These are phyloP conservation scores for Saxidomus purpurata DNA, from an alignment of 1,140 invertebrate genomes.

Conservation along the genomic window DNA sequence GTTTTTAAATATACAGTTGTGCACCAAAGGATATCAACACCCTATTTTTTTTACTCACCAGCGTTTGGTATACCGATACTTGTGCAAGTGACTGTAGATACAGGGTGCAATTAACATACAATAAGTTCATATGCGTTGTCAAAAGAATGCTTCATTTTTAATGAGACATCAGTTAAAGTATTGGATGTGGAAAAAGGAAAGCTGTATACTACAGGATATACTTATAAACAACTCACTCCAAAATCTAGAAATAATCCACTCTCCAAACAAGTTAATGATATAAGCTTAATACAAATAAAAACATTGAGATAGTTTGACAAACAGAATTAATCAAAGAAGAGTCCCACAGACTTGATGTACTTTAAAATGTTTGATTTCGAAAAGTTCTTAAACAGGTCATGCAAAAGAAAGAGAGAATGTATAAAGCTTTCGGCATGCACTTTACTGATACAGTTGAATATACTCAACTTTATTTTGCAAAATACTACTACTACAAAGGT, in stretches of 20 bases:
- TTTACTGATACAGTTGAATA: background rate
- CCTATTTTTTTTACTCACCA: background rate
- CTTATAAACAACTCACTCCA: too few relatives aligned
- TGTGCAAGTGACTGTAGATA: slow-evolving; percentile 30
- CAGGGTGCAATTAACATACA: background rate
- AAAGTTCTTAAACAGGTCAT: background rate
- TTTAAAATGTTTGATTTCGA: background rate
- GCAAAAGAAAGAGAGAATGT: background rate
- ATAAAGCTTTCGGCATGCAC: background rate
- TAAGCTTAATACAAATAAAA: background rate
- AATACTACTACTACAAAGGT: background rate
- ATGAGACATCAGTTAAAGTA: too few relatives aligned
- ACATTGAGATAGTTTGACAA: background rate
- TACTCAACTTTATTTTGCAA: background rate
- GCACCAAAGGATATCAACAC: background rate
- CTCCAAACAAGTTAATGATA: background rate
- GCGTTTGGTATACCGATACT: background rate
- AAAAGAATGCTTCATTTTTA: too few relatives aligned
- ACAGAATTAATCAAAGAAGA: background rate
- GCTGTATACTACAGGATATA: too few relatives aligned
- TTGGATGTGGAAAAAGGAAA: too few relatives aligned
- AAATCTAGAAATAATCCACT: background rate
- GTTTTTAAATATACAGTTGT: background rate
- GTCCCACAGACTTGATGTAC: too few relatives aligned
- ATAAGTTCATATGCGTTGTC: too few relatives aligned